These are phyloP conservation scores for Poecilus cupreus DNA, from an alignment of 2,888 invertebrate species.

Conservation along the genomic window DNA sequence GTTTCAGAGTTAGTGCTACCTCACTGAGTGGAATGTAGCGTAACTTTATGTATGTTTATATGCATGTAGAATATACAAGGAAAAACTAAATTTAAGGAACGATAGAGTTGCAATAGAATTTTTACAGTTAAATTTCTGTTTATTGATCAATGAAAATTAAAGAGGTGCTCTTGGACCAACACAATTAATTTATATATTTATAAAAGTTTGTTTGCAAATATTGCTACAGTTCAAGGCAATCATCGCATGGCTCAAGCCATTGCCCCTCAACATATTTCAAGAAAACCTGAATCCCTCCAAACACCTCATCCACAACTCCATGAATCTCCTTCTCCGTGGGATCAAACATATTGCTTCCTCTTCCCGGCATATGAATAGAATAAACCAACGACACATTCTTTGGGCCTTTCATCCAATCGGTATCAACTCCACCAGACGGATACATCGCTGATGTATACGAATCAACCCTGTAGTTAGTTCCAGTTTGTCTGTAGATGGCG, in stretches of 20 bases:
- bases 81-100: too few relatives aligned
- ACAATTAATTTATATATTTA: too few relatives aligned
- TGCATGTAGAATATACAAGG: too few relatives aligned
- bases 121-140: too few relatives aligned
- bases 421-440: slow-evolving; percentile 76
- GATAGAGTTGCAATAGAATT: too few relatives aligned
- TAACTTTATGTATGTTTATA: too few relatives aligned
- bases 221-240: too few relatives aligned
- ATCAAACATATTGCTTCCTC: slow-evolving; percentile 75
- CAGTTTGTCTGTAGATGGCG: slow-evolving; percentile 42
- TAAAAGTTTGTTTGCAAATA: too few relatives aligned
- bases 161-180: too few relatives aligned
- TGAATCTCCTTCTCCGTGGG: slow-evolving; percentile 75
- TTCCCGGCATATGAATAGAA: slow-evolving; percentile 80
- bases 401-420: slow-evolving; percentile 79
- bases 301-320: slow-evolving; percentile 77
- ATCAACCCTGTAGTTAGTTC: slow-evolving; percentile 74
- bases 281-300: slow-evolving; percentile 75
- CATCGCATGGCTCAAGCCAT: background rate
- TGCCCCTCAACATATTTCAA: slow-evolving; percentile 69
- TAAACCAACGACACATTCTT: slow-evolving; percentile 77
- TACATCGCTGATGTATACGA: background rate
- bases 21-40: too few relatives aligned
- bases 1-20: too few relatives aligned
- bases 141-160: too few relatives aligned